phyloP scores from a whole-genome alignment of 2,797 vertebrate genomes.

The Gastrophryne carolinensis region DNA sequence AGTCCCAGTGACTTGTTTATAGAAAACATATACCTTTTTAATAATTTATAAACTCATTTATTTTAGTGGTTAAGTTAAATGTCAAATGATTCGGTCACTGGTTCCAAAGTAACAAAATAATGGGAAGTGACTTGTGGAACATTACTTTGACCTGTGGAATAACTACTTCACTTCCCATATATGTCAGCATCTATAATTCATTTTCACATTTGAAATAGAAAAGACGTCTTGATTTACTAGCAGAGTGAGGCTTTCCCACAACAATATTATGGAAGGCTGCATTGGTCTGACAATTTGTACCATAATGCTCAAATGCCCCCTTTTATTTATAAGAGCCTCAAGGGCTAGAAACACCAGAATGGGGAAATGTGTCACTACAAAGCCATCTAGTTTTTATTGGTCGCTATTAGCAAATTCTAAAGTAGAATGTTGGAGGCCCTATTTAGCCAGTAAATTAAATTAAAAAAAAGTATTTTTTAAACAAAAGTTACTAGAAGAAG shows the following conservation, averaged over 20 bases:
- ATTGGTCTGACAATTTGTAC: neutral
- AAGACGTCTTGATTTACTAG: neutral
- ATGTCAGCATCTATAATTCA: constrained; percentile 45
- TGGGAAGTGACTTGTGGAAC: neutral
- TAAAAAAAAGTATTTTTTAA: too few relatives aligned
- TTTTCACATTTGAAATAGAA: constrained; percentile 29
- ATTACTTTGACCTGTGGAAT: constrained; percentile 33
- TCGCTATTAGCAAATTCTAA: too few relatives aligned
- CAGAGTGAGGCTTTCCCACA: neutral
- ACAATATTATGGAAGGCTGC: neutral
- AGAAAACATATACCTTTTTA: neutral
- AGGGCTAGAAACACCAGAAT: too few relatives aligned
- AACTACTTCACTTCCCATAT: constrained; percentile 2
- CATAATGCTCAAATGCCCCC: too few relatives aligned
- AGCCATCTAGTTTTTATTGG: too few relatives aligned
- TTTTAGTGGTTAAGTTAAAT: neutral
- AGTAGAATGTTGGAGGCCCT: too few relatives aligned
- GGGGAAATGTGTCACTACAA: too few relatives aligned
- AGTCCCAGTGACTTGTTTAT: too few relatives aligned
- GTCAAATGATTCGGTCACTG: neutral
- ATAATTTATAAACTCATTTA: neutral
- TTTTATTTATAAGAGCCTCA: too few relatives aligned
- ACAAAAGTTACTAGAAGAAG: too few relatives aligned
- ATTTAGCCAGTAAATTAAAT: too few relatives aligned
- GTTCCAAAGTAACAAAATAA: constrained; percentile 19